Conservation (phyloP, 2,797 vertebrate genomes). For the Enteromius viviparus region DNA sequence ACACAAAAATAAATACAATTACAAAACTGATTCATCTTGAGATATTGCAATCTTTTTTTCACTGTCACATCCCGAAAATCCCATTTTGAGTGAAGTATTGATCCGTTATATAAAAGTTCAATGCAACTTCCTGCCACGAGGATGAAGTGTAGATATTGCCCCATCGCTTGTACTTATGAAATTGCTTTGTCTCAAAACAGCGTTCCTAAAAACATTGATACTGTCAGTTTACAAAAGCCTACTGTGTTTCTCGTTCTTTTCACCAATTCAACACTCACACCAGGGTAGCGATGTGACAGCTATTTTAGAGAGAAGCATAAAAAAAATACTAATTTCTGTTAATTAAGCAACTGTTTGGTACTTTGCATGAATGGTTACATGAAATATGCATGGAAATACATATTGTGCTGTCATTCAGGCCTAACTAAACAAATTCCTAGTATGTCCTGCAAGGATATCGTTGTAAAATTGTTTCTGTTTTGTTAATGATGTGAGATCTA, state of each 20-base stretch:
- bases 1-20: neutral
- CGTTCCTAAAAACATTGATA: slow-evolving; percentile 27
- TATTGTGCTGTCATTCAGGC: neutral
- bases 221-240: slow-evolving; percentile 16
- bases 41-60: neutral
- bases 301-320: slow-evolving; percentile 4
- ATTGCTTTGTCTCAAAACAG: slow-evolving; percentile 43
- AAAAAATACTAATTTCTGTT: slow-evolving; percentile 12
- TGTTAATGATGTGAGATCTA: neutral
- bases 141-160: slow-evolving; percentile 35
- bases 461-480: neutral
- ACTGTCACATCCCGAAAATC: slow-evolving; percentile 28
- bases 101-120: slow-evolving; percentile 50
- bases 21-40: slow-evolving; percentile 5
- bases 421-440: neutral
- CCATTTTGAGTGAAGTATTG: slow-evolving; percentile 43
- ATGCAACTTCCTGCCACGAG: slow-evolving; percentile 39
- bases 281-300: neutral
- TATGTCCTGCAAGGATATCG: neutral
- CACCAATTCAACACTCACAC: slow-evolving; percentile 9
- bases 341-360: slow-evolving; percentile 35
- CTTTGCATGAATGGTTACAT: slow-evolving; percentile 18
- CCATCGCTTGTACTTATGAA: slow-evolving; percentile 25
- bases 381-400: slow-evolving; percentile 28
- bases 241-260: neutral